Evolutionary conservation across 1,140 invertebrate species (phyloP), one percentile per base, ranked within the genome.

Genomic region (Monochamus saltuarius): DNA sequence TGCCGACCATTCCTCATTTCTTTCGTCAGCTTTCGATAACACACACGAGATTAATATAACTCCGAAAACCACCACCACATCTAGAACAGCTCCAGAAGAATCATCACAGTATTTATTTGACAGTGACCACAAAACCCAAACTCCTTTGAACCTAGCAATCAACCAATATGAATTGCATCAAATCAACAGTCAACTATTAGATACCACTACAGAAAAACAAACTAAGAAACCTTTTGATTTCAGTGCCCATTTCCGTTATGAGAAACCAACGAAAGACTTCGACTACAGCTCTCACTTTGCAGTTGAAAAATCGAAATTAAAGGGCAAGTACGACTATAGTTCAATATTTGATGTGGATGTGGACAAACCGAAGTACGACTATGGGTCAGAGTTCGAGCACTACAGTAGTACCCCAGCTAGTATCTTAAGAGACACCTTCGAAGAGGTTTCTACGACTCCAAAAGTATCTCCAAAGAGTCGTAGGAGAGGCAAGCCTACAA

Each of bases 111-210:
- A 35, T 9, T 4, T 36, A 3, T 16, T 53, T 16, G 40, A 40
- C 11, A 39, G 38, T 19, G 22, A 14, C 38, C 36, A 36, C 8
- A 53, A 53, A 53, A 7, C 9, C 13, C 17, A 36, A 16, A 60
- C 57, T 59, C 61, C 65, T 2, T 47, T 63, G 9, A 60, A 72
- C n/a, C 59, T 71, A 49, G 67, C 66, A 0, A 70, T 74, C n/a
- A 71, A 68, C 42, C 65, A 71, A 56, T 70, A 67, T 40, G 72
- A 73, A 54, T 53, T 74, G 8, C 56, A 69, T 11, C 67, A 74
- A 64, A 71, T 73, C 11, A 74, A 72, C 37, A 59, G 62, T 46
- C 66, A 69, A 51, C 59, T 67, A 45, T 47, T 56, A 17, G 45
- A 71, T 39, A 56, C 2, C 22, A 53, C 34, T 45, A 59, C 13